Percentiles rank a stretch among this genome's conserved stretches.
phyloP scores from a whole-genome alignment of 2,888 invertebrate genomes.

The Shargacucullia verbasci region DNA sequence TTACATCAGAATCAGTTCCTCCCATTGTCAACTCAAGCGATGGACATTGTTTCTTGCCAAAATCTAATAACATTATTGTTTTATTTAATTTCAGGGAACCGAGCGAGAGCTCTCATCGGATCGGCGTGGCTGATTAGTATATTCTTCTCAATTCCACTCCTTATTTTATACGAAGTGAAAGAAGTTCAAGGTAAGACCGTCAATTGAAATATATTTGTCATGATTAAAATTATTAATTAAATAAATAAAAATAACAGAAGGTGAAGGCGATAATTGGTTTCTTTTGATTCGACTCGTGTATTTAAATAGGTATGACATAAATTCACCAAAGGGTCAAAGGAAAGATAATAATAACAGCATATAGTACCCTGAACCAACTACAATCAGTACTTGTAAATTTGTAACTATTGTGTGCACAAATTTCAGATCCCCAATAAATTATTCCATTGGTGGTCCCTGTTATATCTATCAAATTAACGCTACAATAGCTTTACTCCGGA shows the following conservation, averaged over 20 bases:
- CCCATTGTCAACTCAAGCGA: constrained; percentile 4
- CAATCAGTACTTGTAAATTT: too few species aligned
- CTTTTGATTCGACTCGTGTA: too few species aligned
- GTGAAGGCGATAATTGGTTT: too few species aligned
- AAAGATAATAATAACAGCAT: too few species aligned
- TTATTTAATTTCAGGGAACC: constrained; percentile 91
- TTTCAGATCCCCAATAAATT: background rate
- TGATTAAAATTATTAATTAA: too few species aligned
- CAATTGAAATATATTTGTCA: too few species aligned
- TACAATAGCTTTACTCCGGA: constrained; percentile 3
- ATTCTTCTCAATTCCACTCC: constrained; percentile 94
- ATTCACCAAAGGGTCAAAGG: too few species aligned
- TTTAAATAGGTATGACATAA: too few species aligned
- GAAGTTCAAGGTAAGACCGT: constrained; percentile 91
- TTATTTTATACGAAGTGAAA: constrained; percentile 94
- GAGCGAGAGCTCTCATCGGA: constrained; percentile 93
- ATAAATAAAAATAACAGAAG: too few species aligned
- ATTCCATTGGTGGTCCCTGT: background rate
- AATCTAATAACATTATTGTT: constrained; percentile 13
- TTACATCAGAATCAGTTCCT: too few species aligned
- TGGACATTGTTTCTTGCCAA: background rate
- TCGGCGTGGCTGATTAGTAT: constrained; percentile 95
- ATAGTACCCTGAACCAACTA: too few species aligned
- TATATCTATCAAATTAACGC: constrained; percentile 10
- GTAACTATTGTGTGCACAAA: too few species aligned